phyloP scores from a whole-genome alignment of 1,140 invertebrate genomes.

The Planococcus citri region DNA sequence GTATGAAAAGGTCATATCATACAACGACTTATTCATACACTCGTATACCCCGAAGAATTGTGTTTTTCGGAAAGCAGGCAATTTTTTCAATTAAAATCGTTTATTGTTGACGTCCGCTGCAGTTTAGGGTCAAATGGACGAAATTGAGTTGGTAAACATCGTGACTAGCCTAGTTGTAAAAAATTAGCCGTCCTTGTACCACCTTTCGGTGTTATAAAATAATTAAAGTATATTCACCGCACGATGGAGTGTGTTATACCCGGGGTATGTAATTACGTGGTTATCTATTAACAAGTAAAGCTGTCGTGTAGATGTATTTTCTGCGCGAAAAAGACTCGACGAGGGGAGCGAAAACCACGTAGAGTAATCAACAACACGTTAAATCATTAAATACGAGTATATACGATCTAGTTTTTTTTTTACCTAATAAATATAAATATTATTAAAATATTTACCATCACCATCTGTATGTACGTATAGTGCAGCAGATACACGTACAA shows the following conservation, averaged over 20 bases:
- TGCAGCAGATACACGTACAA: too few relatives aligned
- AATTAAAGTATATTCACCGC: constrained; percentile 1
- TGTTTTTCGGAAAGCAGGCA: not conserved
- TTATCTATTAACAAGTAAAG: not conserved
- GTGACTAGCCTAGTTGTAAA: constrained; percentile 6
- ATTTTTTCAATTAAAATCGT: not conserved
- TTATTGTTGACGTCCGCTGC: not conserved
- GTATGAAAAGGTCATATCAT: not conserved
- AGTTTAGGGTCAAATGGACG: not conserved
- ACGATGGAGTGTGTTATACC: not conserved
- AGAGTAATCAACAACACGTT: not conserved
- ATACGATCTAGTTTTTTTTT: not conserved
- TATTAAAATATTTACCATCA: too few relatives aligned
- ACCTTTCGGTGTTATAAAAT: constrained; percentile 7
- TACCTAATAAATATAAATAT: too few relatives aligned
- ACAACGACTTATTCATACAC: not conserved
- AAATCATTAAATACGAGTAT: too few relatives aligned
- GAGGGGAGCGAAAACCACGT: not conserved
- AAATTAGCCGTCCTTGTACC: constrained; percentile 6
- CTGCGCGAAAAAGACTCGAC: not conserved
- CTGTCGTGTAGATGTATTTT: not conserved
- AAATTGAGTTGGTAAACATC: not conserved
- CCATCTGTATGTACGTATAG: too few relatives aligned
- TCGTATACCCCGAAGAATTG: not conserved
- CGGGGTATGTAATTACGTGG: not conserved